Evolutionary conservation across 2,888 invertebrate genomes (phyloP).

Genomic region (Hydropsyche betteni): DNA sequence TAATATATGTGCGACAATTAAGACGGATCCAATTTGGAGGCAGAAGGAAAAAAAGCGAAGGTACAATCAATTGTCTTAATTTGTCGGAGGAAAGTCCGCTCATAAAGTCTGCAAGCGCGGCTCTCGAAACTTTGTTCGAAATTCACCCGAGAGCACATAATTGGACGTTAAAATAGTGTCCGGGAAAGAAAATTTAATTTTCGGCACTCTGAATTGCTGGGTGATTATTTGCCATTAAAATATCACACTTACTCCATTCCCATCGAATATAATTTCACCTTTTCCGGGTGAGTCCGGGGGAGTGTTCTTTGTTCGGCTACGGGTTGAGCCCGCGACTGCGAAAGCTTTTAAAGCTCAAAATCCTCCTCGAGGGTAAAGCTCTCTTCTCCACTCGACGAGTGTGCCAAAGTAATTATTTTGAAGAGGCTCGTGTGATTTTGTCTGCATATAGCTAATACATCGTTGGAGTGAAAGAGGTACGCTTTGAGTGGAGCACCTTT

Average conservation of each 20-base stretch:
- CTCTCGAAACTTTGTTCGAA: too few species aligned
- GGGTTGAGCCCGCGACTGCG: slow-evolving; percentile 8
- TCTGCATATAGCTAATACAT: slow-evolving; percentile 40
- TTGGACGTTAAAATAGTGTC: slow-evolving; percentile 15
- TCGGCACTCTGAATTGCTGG: background rate
- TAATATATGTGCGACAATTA: slow-evolving; percentile 21
- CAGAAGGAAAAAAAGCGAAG: background rate
- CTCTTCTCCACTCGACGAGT: slow-evolving; percentile 40
- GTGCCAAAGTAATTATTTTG: slow-evolving; percentile 51
- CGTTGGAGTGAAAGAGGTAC: background rate
- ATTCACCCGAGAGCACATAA: background rate
- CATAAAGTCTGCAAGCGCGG: background rate
- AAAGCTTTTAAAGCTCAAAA: slow-evolving; percentile 43
- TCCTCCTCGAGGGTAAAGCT: slow-evolving; percentile 37
- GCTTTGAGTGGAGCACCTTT: background rate
- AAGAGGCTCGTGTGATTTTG: slow-evolving; percentile 49
- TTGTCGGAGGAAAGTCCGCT: background rate
- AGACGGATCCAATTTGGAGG: slow-evolving; percentile 9
- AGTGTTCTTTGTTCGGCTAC: slow-evolving; percentile 29
- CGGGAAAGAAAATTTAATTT: slow-evolving; percentile 13
- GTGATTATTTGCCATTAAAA: slow-evolving; percentile 33
- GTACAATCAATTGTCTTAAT: slow-evolving; percentile 11
- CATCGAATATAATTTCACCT: slow-evolving; percentile 29
- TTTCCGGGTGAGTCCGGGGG: slow-evolving; percentile 16
- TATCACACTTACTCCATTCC: slow-evolving; percentile 20